phyloP scores from a whole-genome alignment of 2,888 invertebrate genomes.

The Cryptus viduatorius region DNA sequence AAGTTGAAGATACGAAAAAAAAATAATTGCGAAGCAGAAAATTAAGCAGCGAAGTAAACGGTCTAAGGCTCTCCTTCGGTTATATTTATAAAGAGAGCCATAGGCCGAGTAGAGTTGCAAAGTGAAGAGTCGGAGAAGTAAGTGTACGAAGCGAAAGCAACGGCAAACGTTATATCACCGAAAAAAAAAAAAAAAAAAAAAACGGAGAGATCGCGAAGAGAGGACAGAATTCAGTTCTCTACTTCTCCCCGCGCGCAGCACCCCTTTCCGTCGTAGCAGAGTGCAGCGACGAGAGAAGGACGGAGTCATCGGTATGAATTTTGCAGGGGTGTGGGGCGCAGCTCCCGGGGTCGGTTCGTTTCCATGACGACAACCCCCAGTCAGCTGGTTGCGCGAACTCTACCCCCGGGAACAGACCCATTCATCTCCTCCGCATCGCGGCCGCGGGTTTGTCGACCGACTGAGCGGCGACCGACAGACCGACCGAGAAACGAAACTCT shows the following conservation, averaged over 20 bases:
- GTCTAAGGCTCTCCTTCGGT: neutral
- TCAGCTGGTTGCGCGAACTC: conserved; percentile 81
- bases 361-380: conserved; percentile 82
- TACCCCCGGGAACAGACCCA: conserved; percentile 77
- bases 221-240: neutral
- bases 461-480: conserved; percentile 73
- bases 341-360: conserved; percentile 82
- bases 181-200: neutral
- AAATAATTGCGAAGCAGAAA: neutral
- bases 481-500: conserved; percentile 63
- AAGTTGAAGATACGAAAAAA: too few species aligned
- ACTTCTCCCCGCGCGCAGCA: conserved; percentile 14
- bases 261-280: conserved; percentile 32
- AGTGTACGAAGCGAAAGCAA: conserved; percentile 40
- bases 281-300: conserved; percentile 38
- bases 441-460: conserved; percentile 74
- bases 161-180: conserved; percentile 19
- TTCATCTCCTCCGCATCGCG: conserved; percentile 77
- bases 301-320: conserved; percentile 73
- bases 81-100: neutral
- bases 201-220: conserved; percentile 3
- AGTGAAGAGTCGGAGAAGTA: conserved; percentile 26
- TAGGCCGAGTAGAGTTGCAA: neutral
- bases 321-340: conserved; percentile 80
- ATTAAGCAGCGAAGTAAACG: conserved; percentile 18